Evolutionary conservation across 2,113 vertebrate genomes (phyloP).

Genomic region (Etia nguti): DNA sequence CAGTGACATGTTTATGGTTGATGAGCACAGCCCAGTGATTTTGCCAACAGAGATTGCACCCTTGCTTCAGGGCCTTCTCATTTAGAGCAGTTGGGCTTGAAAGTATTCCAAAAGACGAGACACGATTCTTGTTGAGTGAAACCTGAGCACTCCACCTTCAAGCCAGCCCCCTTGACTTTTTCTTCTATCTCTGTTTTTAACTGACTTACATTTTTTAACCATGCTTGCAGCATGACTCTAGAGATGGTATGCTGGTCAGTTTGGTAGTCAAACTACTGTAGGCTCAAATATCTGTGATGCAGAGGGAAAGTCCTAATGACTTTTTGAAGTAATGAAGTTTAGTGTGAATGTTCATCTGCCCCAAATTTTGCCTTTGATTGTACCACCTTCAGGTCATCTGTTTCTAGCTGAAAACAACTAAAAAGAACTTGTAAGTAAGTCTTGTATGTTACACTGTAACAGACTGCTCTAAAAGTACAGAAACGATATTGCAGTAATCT

Average conservation of each 20-base stretch:
- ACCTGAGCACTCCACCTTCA: constrained; percentile 12
- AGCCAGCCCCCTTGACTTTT: not conserved
- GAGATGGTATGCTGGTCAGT: not conserved
- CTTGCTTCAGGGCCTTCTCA: constrained; percentile 61
- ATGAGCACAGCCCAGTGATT: constrained; percentile 68
- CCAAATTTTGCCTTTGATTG: not conserved
- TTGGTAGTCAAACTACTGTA: not conserved
- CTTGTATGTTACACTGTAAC: not conserved
- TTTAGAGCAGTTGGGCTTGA: constrained; percentile 46
- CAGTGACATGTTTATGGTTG: constrained; percentile 66
- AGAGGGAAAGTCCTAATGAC: not conserved
- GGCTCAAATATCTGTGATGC: not conserved
- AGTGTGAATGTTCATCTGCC: not conserved
- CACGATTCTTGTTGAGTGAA: constrained; percentile 32
- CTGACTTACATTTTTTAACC: not conserved
- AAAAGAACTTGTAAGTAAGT: not conserved
- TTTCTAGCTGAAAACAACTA: not conserved
- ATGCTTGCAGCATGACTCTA: not conserved
- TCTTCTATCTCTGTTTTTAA: not conserved
- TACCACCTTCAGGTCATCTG: not conserved
- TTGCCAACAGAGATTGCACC: constrained; percentile 58
- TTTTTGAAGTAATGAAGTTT: not conserved
- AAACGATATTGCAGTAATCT: not conserved
- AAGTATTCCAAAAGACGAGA: constrained; percentile 33
- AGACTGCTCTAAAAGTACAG: not conserved